phyloP scores from a whole-genome alignment of 2,113 vertebrate genomes.

The Oncorhynchus kisutch region DNA sequence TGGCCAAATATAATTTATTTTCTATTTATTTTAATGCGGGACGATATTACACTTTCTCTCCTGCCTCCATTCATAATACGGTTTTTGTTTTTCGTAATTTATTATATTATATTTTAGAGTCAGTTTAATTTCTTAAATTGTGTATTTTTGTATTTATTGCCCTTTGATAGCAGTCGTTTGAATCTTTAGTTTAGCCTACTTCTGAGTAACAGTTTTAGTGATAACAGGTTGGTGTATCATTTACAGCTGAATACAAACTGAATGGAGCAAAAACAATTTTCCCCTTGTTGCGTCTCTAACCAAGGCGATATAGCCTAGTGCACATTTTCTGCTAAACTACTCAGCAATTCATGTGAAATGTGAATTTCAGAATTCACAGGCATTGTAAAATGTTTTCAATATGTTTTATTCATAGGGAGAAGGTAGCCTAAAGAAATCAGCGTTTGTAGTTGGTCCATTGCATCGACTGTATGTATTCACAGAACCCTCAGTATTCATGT shows the following conservation, averaged over 20 bases:
- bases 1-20: no score
- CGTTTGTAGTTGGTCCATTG: not conserved
- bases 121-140: no score
- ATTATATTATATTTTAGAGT: not conserved
- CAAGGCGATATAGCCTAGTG: not conserved
- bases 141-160: no score
- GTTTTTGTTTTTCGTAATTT: no score
- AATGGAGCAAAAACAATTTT: no score
- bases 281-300: not conserved
- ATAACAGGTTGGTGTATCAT: no score
- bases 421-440: not conserved
- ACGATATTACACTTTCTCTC: not conserved
- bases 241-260: no score
- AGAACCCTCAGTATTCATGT: conserved; percentile 60
- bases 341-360: not conserved
- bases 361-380: not conserved
- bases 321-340: not conserved
- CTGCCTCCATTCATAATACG: no score
- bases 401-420: not conserved
- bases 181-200: no score
- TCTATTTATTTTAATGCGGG: not conserved
- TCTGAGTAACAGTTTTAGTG: no score
- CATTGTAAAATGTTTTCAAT: not conserved
- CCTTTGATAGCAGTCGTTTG: no score
- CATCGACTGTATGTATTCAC: conserved; percentile 27